phyloP scores from a whole-genome alignment of 1,140 invertebrate genomes.

The Dendroctonus valens region DNA sequence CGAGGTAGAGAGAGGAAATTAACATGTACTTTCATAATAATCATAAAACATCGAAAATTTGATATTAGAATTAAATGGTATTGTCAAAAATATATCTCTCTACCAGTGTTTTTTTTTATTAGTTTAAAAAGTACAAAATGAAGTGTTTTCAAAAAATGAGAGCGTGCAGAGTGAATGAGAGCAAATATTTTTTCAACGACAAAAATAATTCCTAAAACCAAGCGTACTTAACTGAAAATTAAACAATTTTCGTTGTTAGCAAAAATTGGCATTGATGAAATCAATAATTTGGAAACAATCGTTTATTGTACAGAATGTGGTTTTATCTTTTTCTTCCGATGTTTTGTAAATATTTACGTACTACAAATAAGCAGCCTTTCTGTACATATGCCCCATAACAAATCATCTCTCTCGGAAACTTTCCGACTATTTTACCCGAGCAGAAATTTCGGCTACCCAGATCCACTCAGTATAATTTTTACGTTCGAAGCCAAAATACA shows the following conservation, averaged over 20 bases:
- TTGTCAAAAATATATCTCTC: background rate
- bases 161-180: conserved; percentile 25
- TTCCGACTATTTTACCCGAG: background rate
- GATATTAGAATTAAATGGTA: no score
- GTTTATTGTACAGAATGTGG: conserved; percentile 36
- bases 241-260: conserved; percentile 17
- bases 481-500: no score
- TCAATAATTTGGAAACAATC: conserved; percentile 13
- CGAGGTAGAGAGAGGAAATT: conserved; percentile 10
- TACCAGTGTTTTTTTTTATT: conserved; percentile 14
- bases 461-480: background rate
- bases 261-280: conserved; percentile 18
- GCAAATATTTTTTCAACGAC: conserved; percentile 30
- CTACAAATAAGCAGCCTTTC: conserved; percentile 38
- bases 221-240: conserved; percentile 28
- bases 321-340: conserved; percentile 34
- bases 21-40: no score
- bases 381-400: conserved; percentile 34
- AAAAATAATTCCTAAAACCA: conserved; percentile 12
- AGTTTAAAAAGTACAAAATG: conserved; percentile 35
- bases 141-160: conserved; percentile 20
- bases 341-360: conserved; percentile 15
- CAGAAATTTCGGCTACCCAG: background rate
- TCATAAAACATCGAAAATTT: no score
- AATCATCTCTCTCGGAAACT: conserved; percentile 8